Percentiles rank a stretch among this genome's conserved stretches.
These are phyloP conservation scores for Campoplex capitator DNA, from an alignment of 2,888 invertebrate genomes.

Conservation along the genomic window DNA sequence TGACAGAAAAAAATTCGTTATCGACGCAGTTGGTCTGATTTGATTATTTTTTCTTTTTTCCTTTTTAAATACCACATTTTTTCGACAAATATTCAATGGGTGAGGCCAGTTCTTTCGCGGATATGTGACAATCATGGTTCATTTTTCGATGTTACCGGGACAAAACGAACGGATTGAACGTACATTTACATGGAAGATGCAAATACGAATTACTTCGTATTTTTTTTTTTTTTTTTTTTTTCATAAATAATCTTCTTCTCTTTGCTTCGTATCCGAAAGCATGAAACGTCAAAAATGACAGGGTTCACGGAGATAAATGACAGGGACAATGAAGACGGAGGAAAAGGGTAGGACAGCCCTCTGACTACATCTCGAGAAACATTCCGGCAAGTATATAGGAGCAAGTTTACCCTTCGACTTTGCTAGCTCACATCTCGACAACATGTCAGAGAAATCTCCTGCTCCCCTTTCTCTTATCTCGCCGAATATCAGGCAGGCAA, in stretches of 20 bases:
- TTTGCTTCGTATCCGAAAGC: background rate
- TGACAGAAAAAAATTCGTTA: background rate
- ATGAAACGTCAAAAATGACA: conserved; percentile 1
- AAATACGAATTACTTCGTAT: background rate
- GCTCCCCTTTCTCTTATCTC: conserved; percentile 2
- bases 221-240: background rate
- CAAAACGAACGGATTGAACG: background rate
- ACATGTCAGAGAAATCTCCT: background rate
- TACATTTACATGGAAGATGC: background rate
- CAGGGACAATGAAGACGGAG: background rate
- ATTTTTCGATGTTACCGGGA: background rate
- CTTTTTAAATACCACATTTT: background rate
- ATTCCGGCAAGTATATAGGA: background rate
- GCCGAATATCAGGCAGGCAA: conserved; percentile 30
- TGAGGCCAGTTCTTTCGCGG: background rate
- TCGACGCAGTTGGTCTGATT: background rate
- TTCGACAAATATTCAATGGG: background rate
- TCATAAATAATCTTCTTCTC: background rate
- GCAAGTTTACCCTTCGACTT: conserved; percentile 8
- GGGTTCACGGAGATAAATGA: background rate
- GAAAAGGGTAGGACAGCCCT: background rate
- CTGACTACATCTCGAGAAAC: background rate
- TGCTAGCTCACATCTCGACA: background rate
- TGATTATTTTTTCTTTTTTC: background rate
- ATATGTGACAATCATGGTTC: background rate